These are phyloP conservation scores for Abramis brama DNA, from an alignment of 2,113 vertebrate genomes.

Conservation along the genomic window DNA sequence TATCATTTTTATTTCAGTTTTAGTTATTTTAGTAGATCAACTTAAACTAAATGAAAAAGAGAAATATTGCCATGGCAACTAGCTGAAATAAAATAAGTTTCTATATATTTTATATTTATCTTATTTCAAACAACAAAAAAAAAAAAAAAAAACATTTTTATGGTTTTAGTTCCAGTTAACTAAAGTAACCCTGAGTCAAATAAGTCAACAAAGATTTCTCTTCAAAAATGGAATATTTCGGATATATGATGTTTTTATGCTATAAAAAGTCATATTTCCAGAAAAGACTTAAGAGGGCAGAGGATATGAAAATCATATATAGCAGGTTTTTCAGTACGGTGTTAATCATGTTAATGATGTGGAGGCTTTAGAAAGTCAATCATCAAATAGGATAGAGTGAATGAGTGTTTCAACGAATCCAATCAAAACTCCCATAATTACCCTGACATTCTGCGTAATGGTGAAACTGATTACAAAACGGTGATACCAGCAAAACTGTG, in stretches of 20 bases:
- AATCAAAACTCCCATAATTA: constrained; percentile 52
- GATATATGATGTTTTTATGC: not conserved
- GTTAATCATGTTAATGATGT: not conserved
- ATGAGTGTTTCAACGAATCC: constrained; percentile 43
- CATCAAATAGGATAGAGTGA: not conserved
- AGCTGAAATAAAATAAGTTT: no score
- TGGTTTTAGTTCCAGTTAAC: no score
- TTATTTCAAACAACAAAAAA: no score
- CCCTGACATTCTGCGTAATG: constrained; percentile 59
- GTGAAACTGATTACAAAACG: constrained; percentile 60
- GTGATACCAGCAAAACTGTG: constrained; percentile 57
- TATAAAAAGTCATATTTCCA: not conserved
- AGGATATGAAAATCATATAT: not conserved
- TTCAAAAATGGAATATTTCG: no score
- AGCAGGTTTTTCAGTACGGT: not conserved
- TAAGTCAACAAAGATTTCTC: no score
- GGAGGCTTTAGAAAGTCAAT: not conserved
- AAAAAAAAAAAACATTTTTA: no score
- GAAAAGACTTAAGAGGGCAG: not conserved
- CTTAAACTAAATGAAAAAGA: no score
- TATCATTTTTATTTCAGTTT: no score
- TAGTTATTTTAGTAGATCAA: no score
- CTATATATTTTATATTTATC: no score
- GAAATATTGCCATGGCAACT: no score
- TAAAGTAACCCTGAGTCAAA: no score